Conservation (phyloP, 2,888 invertebrate genomes). For the Stictocephala bisonia region DNA sequence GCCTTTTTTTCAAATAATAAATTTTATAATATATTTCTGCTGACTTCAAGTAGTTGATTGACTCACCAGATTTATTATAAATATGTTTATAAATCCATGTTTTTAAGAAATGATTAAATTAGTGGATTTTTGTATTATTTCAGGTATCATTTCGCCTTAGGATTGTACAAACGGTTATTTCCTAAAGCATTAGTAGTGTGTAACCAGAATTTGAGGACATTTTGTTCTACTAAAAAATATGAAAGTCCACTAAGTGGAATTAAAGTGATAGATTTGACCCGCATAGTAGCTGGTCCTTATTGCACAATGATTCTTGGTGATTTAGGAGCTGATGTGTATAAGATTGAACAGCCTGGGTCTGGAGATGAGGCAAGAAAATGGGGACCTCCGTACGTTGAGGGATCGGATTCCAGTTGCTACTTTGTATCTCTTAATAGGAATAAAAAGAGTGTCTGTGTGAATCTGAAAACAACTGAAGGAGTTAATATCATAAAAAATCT, state of each 20-base stretch:
- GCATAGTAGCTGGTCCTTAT: conserved; percentile 94
- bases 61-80: no score
- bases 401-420: conserved; percentile 75
- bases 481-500: conserved; percentile 75
- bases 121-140: neutral
- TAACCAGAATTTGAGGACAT: neutral
- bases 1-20: neutral
- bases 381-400: conserved; percentile 88
- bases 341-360: conserved; percentile 85
- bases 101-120: neutral
- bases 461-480: conserved; percentile 80
- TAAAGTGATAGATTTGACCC: conserved; percentile 81
- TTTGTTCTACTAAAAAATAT: neutral
- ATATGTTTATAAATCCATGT: no score
- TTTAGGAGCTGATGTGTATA: conserved; percentile 91
- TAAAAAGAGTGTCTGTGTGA: conserved; percentile 91
- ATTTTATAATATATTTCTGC: neutral
- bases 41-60: no score
- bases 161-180: no score
- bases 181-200: no score
- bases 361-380: conserved; percentile 93
- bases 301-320: conserved; percentile 95
- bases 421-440: conserved; percentile 92
- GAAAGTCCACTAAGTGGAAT: conserved; percentile 73
- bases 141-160: conserved; percentile 1